Evolutionary conservation across 1,140 invertebrate species (phyloP).

Genomic region (Drosophila insularis): DNA sequence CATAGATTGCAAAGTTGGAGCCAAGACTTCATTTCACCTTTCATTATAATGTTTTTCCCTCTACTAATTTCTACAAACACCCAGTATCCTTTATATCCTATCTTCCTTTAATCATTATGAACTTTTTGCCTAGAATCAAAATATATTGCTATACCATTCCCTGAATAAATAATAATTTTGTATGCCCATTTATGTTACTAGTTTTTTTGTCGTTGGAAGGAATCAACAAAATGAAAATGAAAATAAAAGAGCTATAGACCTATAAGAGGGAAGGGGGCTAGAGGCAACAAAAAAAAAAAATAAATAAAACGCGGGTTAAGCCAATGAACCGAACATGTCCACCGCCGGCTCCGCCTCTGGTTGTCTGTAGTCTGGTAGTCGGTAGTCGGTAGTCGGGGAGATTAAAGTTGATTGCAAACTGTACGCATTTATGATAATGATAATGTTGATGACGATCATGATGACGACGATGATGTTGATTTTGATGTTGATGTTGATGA

Average conservation of each 20-base stretch:
- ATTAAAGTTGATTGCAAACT: slow-evolving; percentile 27
- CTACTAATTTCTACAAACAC: too few species aligned
- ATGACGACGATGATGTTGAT: background rate
- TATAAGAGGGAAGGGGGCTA: background rate
- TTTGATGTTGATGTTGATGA: background rate
- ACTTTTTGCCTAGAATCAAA: background rate
- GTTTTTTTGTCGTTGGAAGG: slow-evolving; percentile 1
- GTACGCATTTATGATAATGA: slow-evolving; percentile 18
- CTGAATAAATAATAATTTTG: slow-evolving; percentile 8
- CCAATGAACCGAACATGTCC: slow-evolving; percentile 7
- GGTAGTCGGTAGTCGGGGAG: slow-evolving; percentile 1
- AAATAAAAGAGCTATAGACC: background rate
- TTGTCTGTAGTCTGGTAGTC: slow-evolving; percentile 1
- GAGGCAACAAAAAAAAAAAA: too few species aligned
- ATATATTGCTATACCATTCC: background rate
- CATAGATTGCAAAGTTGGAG: too few species aligned
- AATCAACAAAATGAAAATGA: slow-evolving; percentile 4
- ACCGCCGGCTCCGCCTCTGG: background rate
- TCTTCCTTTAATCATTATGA: too few species aligned
- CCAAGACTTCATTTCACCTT: too few species aligned
- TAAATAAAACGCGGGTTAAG: background rate
- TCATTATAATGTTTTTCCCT: too few species aligned
- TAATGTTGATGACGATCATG: slow-evolving; percentile 7
- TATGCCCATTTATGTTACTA: slow-evolving; percentile 1
- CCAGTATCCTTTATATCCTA: too few species aligned